Base-by-base conservation (phyloP, 2,113 vertebrate species). In the Trematomus loennbergii region DNA sequence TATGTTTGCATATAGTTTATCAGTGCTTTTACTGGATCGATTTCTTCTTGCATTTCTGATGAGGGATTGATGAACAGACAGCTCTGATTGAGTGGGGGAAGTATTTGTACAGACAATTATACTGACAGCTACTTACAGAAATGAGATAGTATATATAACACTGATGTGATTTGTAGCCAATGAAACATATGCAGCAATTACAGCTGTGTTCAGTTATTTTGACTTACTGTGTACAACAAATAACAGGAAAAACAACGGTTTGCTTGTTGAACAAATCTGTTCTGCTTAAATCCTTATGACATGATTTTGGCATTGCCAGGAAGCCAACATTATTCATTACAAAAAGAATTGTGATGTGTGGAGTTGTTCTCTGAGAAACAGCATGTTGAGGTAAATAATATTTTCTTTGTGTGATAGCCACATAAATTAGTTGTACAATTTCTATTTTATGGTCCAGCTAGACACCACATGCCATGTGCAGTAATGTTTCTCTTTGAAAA, bases 401-500 rank as follows among this genome's bases (percentile, higher is more conserved):
- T 82, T 69, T 82, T 82, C 61, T 93, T 87, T 90, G 84, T 72
- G 70, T 85, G 82, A 86, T 83, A 75, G 78, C 40, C 83, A 67
- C 59, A 92, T 91, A 83, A 86, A 88, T 89, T 85, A 84, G 82
- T 85, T 85, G 78, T 70, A 81, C 53, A 72, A 82, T 88, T 88
- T 79, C 68, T 85, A 77, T 85, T 90, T 90, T 91, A 92, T 91
- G 86, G 80, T 81, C 82, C 75, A 88, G 70, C 86, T 81, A 82
- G 78, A 84, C 79, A 82, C 86, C 79, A 79, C 71, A 89, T 89
- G 72, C 67, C 18, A 29, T 40, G 77, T 85, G 78, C 79, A 82
- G 70, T 74, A 87, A 88, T 79, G 73, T 79, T 89, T 90, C 85
- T 90, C 82, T 87, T 82, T 88, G 75, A 87, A 85, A 90, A 90